Percentiles rank a stretch among this genome's conserved stretches.
phyloP scores from a whole-genome alignment of 2,113 vertebrate species.

The Neolamprologus devosi region DNA sequence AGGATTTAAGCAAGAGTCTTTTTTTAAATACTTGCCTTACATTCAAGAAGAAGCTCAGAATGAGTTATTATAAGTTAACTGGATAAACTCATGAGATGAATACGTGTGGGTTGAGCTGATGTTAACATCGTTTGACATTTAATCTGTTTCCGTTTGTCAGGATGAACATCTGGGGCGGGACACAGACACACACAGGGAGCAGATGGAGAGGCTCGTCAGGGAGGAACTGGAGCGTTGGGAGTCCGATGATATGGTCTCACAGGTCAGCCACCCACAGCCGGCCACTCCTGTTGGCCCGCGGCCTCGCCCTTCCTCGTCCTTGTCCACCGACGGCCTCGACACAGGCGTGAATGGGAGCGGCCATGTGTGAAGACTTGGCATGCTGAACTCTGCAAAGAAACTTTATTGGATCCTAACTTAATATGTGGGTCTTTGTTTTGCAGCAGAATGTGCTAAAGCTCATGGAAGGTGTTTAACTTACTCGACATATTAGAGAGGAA shows the following conservation, averaged over 20 bases:
- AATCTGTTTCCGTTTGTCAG: conserved; percentile 46
- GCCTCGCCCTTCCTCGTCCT: conserved; percentile 78
- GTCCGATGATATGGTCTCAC: conserved; percentile 82
- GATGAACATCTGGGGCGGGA: conserved; percentile 85
- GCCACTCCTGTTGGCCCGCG: conserved; percentile 71
- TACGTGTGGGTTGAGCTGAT: neutral
- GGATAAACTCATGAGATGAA: neutral
- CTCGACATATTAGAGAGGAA: neutral
- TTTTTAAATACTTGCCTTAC: neutral
- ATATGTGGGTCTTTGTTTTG: neutral
- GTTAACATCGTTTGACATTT: neutral
- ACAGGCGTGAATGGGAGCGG: conserved; percentile 34
- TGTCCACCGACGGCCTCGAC: conserved; percentile 81
- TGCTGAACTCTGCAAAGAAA: neutral
- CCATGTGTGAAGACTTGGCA: conserved; percentile 63
- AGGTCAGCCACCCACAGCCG: conserved; percentile 77
- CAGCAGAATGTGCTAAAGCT: neutral
- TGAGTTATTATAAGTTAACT: neutral
- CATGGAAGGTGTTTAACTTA: neutral
- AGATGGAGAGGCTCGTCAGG: conserved; percentile 87
- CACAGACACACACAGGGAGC: conserved; percentile 81
- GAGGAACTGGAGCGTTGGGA: conserved; percentile 94
- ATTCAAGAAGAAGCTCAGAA: neutral
- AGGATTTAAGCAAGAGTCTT: neutral
- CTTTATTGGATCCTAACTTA: neutral